phyloP scores from a whole-genome alignment of 2,113 vertebrate species.

The Tursiops truncatus region DNA sequence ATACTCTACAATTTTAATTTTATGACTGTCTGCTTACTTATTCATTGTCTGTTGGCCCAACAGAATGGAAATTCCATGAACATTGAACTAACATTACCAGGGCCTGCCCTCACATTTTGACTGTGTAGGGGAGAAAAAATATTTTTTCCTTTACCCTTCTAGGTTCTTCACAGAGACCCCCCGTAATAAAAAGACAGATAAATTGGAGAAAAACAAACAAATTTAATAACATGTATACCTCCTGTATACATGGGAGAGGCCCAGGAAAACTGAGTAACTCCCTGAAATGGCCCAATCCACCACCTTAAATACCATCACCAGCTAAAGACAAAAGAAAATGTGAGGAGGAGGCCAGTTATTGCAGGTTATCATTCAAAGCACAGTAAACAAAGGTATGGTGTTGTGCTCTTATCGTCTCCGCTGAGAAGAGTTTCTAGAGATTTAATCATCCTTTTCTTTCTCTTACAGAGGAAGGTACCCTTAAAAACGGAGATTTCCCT shows the following conservation, averaged over 20 bases:
- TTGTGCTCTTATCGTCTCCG: background rate
- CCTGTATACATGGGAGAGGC: background rate
- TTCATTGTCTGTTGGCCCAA: background rate
- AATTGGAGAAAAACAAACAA: background rate
- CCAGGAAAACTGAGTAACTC: background rate
- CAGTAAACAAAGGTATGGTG: background rate
- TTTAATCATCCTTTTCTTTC: background rate
- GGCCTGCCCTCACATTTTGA: background rate
- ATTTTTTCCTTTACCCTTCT: background rate
- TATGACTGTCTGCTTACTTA: background rate
- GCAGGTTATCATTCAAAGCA: background rate
- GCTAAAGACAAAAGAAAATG: background rate
- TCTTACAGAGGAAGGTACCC: too few relatives aligned
- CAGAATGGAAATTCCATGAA: background rate
- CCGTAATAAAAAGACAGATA: background rate
- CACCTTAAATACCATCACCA: background rate
- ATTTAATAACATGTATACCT: background rate
- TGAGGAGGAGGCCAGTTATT: background rate
- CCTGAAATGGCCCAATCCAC: background rate
- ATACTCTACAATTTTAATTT: background rate
- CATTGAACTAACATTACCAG: background rate
- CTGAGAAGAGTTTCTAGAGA: background rate
- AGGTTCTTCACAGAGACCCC: background rate
- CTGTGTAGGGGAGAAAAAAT: background rate
- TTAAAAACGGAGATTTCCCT: background rate